phyloP scores from a whole-genome alignment of 2,888 invertebrate species.

The Melieria picta region DNA sequence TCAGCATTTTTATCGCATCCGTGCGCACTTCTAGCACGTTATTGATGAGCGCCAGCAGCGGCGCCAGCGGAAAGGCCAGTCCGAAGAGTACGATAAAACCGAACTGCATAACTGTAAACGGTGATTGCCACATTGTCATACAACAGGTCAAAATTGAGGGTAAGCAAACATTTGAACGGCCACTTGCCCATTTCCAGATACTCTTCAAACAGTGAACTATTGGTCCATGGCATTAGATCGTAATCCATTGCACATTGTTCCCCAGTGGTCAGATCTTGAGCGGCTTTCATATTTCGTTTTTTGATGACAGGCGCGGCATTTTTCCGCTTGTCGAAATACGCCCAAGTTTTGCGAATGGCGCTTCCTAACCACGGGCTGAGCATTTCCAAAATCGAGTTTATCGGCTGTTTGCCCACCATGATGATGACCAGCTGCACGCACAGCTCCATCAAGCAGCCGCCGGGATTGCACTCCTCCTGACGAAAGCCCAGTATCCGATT shows the following conservation, averaged over 20 bases:
- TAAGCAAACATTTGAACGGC: too few relatives aligned
- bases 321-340: constrained; percentile 8
- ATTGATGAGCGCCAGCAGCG: constrained; percentile 82
- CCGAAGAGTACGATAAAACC: constrained; percentile 89
- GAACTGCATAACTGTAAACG: constrained; percentile 78
- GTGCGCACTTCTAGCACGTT: constrained; percentile 85
- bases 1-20: constrained; percentile 84
- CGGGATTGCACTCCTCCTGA: constrained; percentile 83
- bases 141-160: neutral
- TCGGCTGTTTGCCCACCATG: constrained; percentile 85
- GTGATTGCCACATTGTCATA: too few relatives aligned
- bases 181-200: constrained; percentile 84
- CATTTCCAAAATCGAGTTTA: constrained; percentile 81
- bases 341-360: constrained; percentile 54
- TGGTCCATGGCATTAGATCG: constrained; percentile 72
- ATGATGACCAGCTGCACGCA: constrained; percentile 86
- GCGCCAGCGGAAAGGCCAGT: constrained; percentile 85
- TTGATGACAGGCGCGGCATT: too few relatives aligned
- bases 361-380: constrained; percentile 72
- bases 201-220: constrained; percentile 78
- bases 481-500: constrained; percentile 75
- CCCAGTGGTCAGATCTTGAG: constrained; percentile 49
- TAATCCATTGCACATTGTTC: constrained; percentile 81
- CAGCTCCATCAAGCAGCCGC: constrained; percentile 85
- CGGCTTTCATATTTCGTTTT: constrained; percentile 52